Conservation (phyloP, 2,113 vertebrate genomes). For the Saguinus imperator region DNA sequence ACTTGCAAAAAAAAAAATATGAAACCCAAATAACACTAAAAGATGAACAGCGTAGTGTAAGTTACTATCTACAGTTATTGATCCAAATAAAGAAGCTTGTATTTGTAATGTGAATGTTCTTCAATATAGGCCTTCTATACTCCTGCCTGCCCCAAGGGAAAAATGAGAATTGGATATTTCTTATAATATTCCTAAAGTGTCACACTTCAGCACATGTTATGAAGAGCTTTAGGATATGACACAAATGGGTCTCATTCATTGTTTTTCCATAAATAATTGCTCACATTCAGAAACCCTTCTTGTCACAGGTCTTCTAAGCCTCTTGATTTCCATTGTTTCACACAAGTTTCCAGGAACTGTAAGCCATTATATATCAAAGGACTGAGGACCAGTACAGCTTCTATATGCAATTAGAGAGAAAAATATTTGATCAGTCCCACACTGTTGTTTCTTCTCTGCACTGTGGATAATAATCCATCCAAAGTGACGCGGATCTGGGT, state of each 20-base stretch:
- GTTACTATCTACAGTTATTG: background rate
- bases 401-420: background rate
- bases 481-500: accelerated
- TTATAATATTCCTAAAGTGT: background rate
- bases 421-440: background rate
- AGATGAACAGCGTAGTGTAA: background rate
- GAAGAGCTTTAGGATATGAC: background rate
- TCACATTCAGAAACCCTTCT: background rate
- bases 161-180: background rate
- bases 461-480: background rate
- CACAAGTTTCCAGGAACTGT: background rate
- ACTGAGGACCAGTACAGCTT: background rate
- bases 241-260: background rate
- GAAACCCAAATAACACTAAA: background rate
- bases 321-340: background rate
- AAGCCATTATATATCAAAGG: background rate
- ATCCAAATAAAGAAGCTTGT: background rate
- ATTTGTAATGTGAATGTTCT: background rate
- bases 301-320: background rate
- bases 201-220: background rate
- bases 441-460: background rate
- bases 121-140: too few relatives aligned
- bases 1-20: background rate
- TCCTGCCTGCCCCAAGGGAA: background rate
- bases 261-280: background rate